phyloP scores from a whole-genome alignment of 2,888 invertebrate species.

The Psylliodes chrysocephalus region DNA sequence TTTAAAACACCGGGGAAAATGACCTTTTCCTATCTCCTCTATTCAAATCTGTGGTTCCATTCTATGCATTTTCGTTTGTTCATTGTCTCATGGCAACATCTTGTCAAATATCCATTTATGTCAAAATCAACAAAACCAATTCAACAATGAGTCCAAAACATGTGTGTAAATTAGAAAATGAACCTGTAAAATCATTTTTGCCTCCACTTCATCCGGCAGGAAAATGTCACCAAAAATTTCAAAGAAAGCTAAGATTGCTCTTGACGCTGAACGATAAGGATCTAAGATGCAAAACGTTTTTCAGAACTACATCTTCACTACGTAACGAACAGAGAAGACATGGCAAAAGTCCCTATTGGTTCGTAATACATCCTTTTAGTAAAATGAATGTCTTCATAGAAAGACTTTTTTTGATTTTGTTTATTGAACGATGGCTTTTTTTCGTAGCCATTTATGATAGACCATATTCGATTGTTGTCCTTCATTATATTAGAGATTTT shows the following conservation, averaged over 20 bases:
- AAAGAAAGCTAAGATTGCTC: constrained; percentile 1
- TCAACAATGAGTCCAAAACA: background rate
- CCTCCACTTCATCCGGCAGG: constrained; percentile 8
- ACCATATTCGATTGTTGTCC: background rate
- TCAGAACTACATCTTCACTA: constrained; percentile 16
- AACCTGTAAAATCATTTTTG: background rate
- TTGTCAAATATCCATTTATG: background rate
- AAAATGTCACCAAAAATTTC: background rate
- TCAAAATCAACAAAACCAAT: background rate
- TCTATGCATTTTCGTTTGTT: too few species aligned
- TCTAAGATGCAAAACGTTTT: constrained; percentile 17
- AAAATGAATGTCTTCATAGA: constrained; percentile 19
- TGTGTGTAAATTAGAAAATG: background rate
- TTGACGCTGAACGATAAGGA: constrained; percentile 25
- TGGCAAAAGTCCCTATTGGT: constrained; percentile 22
- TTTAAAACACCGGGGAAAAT: too few species aligned
- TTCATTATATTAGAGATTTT: background rate
- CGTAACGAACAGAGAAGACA: constrained; percentile 31
- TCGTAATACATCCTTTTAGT: constrained; percentile 38
- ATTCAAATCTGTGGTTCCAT: too few species aligned
- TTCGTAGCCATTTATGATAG: background rate
- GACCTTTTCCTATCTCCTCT: too few species aligned
- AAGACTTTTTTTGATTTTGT: background rate
- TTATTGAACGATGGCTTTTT: background rate
- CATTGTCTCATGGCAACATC: background rate